Percentiles rank a stretch among this genome's conserved stretches.
Evolutionary conservation across 2,888 invertebrate species (phyloP).

Genomic region (Embidobia sp.): DNA sequence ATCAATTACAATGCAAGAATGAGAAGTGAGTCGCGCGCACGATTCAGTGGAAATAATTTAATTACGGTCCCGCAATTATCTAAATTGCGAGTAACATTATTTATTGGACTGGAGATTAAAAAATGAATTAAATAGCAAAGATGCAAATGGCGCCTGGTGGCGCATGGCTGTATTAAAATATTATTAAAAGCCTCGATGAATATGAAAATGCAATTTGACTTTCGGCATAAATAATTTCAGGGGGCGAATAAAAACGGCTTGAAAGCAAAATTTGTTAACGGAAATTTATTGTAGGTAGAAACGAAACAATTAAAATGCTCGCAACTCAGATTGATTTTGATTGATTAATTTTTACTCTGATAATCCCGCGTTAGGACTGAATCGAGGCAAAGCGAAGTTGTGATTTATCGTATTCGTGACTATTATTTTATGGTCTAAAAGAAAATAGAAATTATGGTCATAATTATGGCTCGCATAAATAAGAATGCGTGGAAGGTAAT

Average conservation of each 20-base stretch:
- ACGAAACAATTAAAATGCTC: no score
- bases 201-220: conserved; percentile 8
- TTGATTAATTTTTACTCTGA: conserved; percentile 2
- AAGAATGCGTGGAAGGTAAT: conserved; percentile 23
- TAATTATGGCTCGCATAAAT: conserved; percentile 23
- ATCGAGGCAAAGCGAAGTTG: neutral
- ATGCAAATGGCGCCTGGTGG: no score
- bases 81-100: conserved; percentile 23
- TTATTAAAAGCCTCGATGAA: conserved; percentile 18
- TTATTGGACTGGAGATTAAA: conserved; percentile 29
- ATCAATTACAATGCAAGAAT: neutral
- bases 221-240: conserved; percentile 26
- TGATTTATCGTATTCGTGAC: conserved; percentile 30
- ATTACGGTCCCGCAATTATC: conserved; percentile 24
- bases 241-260: neutral
- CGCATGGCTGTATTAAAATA: no score
- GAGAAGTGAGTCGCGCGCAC: conserved; percentile 10
- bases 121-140: conserved; percentile 15
- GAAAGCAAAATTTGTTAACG: neutral
- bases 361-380: neutral
- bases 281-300: no score
- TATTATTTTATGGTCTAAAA: conserved; percentile 9
- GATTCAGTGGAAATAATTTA: conserved; percentile 19
- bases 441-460: conserved; percentile 12
- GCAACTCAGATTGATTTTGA: neutral